Evolutionary conservation across 2,797 vertebrate genomes (phyloP).

Genomic region (Hemibagrus guttatus): DNA sequence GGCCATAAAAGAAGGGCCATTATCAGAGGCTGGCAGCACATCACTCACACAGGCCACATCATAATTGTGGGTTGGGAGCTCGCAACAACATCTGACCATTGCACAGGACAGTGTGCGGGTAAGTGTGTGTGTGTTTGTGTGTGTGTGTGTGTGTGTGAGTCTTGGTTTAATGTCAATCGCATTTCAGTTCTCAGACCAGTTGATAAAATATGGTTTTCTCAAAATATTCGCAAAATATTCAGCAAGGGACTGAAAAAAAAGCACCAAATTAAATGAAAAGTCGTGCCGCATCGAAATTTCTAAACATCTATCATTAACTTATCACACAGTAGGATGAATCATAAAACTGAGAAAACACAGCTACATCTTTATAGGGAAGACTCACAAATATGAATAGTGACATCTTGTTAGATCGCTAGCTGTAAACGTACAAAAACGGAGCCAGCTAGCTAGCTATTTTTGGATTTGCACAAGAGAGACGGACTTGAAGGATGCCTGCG

Average conservation of each 20-base stretch:
- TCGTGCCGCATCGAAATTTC: neutral
- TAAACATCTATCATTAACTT: too few relatives aligned
- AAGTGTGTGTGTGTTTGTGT: neutral
- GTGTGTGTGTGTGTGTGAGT: neutral
- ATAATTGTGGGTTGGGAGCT: constrained; percentile 35
- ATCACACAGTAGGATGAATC: too few relatives aligned
- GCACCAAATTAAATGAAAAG: neutral
- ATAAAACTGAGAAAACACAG: neutral
- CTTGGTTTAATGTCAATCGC: constrained; percentile 33
- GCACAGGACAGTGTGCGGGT: constrained; percentile 4
- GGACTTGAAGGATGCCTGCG: too few relatives aligned
- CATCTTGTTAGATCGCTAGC: neutral
- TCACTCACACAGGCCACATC: constrained; percentile 50
- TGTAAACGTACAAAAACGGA: too few relatives aligned
- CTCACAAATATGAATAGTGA: neutral
- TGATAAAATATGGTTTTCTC: neutral
- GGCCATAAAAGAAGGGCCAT: constrained; percentile 51
- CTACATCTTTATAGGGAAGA: neutral
- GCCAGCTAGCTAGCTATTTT: too few relatives aligned
- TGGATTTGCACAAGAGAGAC: too few relatives aligned
- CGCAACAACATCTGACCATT: constrained; percentile 38
- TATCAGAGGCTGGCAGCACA: constrained; percentile 54
- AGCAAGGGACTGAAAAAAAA: neutral
- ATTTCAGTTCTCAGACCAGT: constrained; percentile 31
- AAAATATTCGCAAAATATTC: too few relatives aligned